These are phyloP conservation scores for Gambusia affinis DNA, from an alignment of 2,113 vertebrate species.

Conservation along the genomic window DNA sequence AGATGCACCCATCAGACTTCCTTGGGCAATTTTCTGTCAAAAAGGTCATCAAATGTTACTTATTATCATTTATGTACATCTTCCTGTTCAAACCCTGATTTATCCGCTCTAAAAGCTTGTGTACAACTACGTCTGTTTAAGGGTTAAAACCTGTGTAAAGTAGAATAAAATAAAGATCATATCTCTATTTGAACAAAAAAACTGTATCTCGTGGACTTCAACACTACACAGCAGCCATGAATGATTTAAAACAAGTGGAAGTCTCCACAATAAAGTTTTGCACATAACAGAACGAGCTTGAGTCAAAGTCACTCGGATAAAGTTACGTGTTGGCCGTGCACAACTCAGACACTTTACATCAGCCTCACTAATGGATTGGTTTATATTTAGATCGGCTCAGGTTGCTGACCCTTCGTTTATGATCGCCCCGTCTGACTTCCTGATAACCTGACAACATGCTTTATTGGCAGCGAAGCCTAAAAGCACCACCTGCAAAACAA, in stretches of 20 bases:
- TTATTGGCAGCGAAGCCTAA: not conserved
- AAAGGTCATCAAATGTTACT: too few species aligned
- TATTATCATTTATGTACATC: not conserved
- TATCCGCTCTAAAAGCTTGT: not conserved
- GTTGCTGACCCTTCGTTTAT: constrained; percentile 47
- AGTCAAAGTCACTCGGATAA: constrained; percentile 39
- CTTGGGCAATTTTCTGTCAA: too few species aligned
- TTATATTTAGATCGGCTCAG: constrained; percentile 59
- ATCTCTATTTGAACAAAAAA: not conserved
- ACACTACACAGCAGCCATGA: not conserved
- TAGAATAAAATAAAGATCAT: not conserved
- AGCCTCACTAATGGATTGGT: constrained; percentile 35
- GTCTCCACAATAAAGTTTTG: constrained; percentile 1
- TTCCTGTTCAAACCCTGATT: not conserved
- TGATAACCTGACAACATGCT: constrained; percentile 25
- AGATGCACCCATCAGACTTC: not conserved
- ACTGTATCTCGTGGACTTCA: not conserved
- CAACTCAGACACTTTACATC: constrained; percentile 27
- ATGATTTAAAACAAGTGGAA: not conserved
- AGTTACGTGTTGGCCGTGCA: constrained; percentile 38
- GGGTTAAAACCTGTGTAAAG: not conserved
- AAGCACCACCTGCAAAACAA: not conserved
- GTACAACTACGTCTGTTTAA: not conserved
- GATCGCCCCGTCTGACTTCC: not conserved
- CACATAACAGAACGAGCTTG: constrained; percentile 11